These are phyloP conservation scores for Merluccius polli DNA, from an alignment of 2,797 vertebrate species.

Conservation along the genomic window DNA sequence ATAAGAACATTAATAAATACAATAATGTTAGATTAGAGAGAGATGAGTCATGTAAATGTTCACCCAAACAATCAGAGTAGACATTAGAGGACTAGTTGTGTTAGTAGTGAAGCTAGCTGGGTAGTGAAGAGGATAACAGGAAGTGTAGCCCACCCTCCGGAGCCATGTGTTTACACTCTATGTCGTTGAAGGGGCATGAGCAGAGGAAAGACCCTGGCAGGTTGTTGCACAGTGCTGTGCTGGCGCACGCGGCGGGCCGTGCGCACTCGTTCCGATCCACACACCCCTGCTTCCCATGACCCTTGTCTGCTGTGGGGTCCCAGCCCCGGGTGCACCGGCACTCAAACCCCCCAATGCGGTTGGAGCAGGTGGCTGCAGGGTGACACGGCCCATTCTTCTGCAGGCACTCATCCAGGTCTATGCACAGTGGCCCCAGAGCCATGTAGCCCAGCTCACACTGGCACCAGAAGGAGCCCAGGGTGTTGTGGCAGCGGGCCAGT, in stretches of 20 bases:
- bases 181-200: constrained; percentile 56
- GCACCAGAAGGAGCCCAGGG: constrained; percentile 75
- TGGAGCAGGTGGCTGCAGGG: constrained; percentile 68
- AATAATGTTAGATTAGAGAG: not conserved
- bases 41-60: not conserved
- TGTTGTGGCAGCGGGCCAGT: constrained; percentile 70
- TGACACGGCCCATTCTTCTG: constrained; percentile 64
- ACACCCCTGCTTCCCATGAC: constrained; percentile 63
- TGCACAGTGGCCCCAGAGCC: constrained; percentile 62
- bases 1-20: not conserved
- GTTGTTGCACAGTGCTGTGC: constrained; percentile 65
- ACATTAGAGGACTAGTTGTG: not conserved
- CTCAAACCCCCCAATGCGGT: constrained; percentile 65
- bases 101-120: not conserved
- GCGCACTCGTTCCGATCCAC: constrained; percentile 73
- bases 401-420: constrained; percentile 77
- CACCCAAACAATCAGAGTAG: not conserved
- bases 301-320: constrained; percentile 48
- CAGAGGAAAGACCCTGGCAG: constrained; percentile 70
- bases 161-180: constrained; percentile 45
- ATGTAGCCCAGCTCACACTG: constrained; percentile 65
- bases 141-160: constrained; percentile 63
- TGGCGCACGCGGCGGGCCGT: constrained; percentile 48
- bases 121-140: not conserved
- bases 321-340: constrained; percentile 72